Evolutionary conservation across 2,113 vertebrate genomes (phyloP), one percentile per base, ranked within the genome.

Genomic region (Panthera leo): DNA sequence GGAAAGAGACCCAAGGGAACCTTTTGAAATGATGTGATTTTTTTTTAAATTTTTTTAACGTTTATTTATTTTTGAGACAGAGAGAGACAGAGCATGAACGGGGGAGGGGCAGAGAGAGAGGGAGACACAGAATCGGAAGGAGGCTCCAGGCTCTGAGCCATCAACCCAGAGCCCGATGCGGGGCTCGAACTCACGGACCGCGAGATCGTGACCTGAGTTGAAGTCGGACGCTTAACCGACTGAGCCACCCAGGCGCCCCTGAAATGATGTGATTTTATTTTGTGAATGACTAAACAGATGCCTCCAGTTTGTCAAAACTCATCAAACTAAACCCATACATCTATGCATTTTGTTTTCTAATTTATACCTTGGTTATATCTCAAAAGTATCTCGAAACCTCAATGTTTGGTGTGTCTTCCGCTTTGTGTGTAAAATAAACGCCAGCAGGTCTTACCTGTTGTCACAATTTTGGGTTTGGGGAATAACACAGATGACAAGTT

Each of bases 141-240:
- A 9, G 45, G 45, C 45, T 45, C 45, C 45, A 45, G 45, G 45
- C 45, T 45, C 45, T 0, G 45, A 45, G 45, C 45, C 45, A 45
- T 45, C 45, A 45, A 8, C 45, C 45, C 8, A 45, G 8, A 45
- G 8, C 45, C 45, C 0, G 45, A 45, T 0, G 7, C 1, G 1
- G 45, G 45, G 45, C 45, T 45, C 7, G 1, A 45, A 45, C 45
- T 45, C 45, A 45, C 0, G 45, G 45, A 45, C 45, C 8, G 7
- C 1, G 8, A 0, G 45, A 45, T 45, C 7, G 8, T 45, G 45
- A 45, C 45, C 45, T 45, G 45, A 45, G 45, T 9, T 9, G 45
- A 45, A 9, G 8, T 45, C 0, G 8, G 45, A 45, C 0, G 45
- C 8, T 45, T 45, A 45, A 45, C 45, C 45, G 45, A 45, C 45